Conservation (phyloP, 2,113 vertebrate species). For the Cyanoramphus novaezelandiae region DNA sequence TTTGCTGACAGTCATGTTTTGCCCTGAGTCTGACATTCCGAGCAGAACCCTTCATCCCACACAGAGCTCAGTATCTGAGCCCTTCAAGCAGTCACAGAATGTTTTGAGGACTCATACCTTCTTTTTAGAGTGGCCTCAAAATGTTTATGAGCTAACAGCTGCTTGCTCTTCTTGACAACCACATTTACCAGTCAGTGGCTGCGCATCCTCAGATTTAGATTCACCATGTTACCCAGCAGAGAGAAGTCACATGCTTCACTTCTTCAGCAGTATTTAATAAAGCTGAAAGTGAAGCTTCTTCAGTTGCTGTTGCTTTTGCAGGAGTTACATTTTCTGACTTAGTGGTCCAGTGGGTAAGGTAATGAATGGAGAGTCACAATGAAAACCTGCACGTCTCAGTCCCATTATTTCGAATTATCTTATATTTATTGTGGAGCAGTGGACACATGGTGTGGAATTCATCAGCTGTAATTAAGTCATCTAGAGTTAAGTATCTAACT, state of each 20-base stretch:
- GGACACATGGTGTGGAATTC: background rate
- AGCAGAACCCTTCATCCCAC: background rate
- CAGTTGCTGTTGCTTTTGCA: background rate
- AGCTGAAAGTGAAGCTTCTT: background rate
- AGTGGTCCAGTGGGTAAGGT: background rate
- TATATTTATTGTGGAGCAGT: background rate
- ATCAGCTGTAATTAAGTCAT: background rate
- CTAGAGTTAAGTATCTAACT: background rate
- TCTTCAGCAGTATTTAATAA: constrained; percentile 2
- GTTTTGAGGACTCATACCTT: background rate
- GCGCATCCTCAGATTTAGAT: background rate
- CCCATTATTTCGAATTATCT: background rate
- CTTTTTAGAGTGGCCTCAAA: background rate
- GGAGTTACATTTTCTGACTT: background rate
- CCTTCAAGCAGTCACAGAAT: background rate
- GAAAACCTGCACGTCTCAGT: background rate
- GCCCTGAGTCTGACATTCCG: background rate
- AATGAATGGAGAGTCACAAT: background rate
- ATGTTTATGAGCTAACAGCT: background rate
- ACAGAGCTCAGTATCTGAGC: background rate
- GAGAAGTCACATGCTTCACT: background rate
- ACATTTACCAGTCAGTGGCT: background rate
- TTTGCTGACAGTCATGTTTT: background rate
- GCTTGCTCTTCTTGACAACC: background rate
- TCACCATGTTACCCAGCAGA: background rate